Evolutionary conservation across 2,888 invertebrate genomes (phyloP), one percentile per base, ranked within the genome.

Genomic region (Stenotaenia linearis): DNA sequence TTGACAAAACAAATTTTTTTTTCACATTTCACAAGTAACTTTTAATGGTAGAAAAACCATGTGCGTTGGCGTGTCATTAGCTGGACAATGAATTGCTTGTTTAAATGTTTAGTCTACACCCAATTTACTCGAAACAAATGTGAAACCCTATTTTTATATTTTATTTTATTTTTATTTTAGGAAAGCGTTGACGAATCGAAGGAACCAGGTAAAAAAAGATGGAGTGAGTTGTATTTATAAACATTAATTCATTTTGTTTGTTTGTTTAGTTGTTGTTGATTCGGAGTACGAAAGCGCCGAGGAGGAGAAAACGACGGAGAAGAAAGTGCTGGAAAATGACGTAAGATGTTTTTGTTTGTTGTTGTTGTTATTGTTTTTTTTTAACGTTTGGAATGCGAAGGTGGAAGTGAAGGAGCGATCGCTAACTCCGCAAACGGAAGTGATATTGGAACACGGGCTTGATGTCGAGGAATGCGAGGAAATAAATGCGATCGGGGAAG

Each of bases 281-380:
- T 85, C 85, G 5, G 85, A 85, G 78, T 84, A 84, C 83, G 85
- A 85, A 81, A 85, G 85, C 83, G 84, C 85, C 5, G 83, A 83
- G 79, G 82, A 83, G 45, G 82, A 83, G 79, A 82, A 80, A 7
- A 18, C 25, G 6, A 79, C 7, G 18, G 78, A 80, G 10, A 80
- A 30, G 18, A 30, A 56, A 75, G 23, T n/a, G 18, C n/a, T 21
- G 10, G 23, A 81, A 79, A 32, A 21, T 23, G 75, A 80, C 50
- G 77, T 78, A 28, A 75, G n/a, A n/a, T 25, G 7, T 75, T 28
- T n/a, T 21, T 23, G 9, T 75, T 75, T n/a, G 9, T 23, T 25
- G 1, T 32, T 75, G 6, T 30, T 15, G 3, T 23, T 23, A 1
- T 75, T 32, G 3, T 75, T 21, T 56, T 56, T 56, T 23, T 56